Base-by-base conservation (phyloP, 2,797 vertebrate genomes). In the Pipistrellus pygmaeus region DNA sequence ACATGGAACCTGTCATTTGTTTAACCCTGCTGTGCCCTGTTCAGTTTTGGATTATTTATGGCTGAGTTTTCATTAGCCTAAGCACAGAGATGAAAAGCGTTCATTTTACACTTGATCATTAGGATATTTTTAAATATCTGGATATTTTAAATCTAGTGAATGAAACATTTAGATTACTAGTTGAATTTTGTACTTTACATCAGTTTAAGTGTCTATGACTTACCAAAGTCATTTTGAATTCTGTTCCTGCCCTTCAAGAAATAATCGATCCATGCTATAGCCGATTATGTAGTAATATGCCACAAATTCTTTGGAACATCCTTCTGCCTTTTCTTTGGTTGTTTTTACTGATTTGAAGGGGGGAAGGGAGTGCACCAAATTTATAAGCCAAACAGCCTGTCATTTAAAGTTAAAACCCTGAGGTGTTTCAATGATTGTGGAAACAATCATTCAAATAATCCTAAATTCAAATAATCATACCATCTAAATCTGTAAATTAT, bases 391-490 rank as follows among this genome's bases (percentile, higher is more conserved):
- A 93, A 44, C 27, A 87, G 66, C 27, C 80, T 92, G 15, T 51
- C 84, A 86, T 84, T 87, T 88, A 92, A 90, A 92, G 68, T 46
- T 69, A 90, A 92, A 92, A 77, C 5, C 30, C 44, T 69, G 38
- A 69, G 69, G 20, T 27, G 17, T 3, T 93, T 93, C 46, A 85
- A 27, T 60, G 53, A 44, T n/a, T 38, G 30, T 11, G 10, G 46
- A 85, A 93, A 64, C 10, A n/a, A n/a, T n/a, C n/a, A n/a, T n/a
- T n/a, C n/a, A n/a, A n/a, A n/a, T n/a, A n/a, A n/a, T n/a, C n/a
- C 27, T 92, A 93, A 68, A 88, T 92, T 93, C 93, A 81, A 96
- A 75, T 72, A 78, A 32, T 68, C 46, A 82, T 13, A 35, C 11
- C 23, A 84, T 64, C 80, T 95, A 92, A 87, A 95, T 57, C 53